A percentile compares a stretch with the other conserved stretches of the same genome.
Conservation (phyloP, 23 tunicate species). For the Clavelina lepadiformis region DNA sequence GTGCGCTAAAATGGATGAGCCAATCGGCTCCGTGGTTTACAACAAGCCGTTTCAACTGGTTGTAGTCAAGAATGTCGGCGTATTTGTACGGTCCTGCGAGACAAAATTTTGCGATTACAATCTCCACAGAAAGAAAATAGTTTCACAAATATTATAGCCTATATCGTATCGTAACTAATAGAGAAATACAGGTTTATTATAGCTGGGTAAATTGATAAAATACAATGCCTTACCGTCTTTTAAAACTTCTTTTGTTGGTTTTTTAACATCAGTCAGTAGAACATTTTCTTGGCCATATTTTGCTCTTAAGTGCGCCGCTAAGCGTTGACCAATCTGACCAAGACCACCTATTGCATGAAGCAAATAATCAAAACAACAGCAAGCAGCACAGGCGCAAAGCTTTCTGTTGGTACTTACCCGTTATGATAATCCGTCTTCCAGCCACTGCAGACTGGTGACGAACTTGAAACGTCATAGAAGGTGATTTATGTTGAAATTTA, state of each 20-base stretch:
- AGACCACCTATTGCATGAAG: conserved; percentile 58
- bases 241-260: conserved; percentile 27
- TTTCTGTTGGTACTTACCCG: no score
- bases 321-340: conserved; percentile 90
- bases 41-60: conserved; percentile 47
- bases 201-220: no score
- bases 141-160: no score
- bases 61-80: conserved; percentile 83
- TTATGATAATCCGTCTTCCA: neutral
- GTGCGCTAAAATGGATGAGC: conserved; percentile 88
- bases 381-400: no score
- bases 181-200: no score
- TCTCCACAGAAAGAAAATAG: no score
- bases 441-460: conserved; percentile 1
- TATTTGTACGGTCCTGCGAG: conserved; percentile 85
- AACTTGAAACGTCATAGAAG: neutral
- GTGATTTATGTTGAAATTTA: no score
- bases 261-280: conserved; percentile 84
- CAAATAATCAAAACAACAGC: neutral
- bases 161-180: no score
- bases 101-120: no score
- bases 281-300: conserved; percentile 82
- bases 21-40: conserved; percentile 95
- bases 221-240: conserved; percentile 18
- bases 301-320: conserved; percentile 56